Evolutionary conservation across 2,888 invertebrate species (phyloP), one percentile per base, ranked within the genome.

Genomic region (Pseudoips prasinana): DNA sequence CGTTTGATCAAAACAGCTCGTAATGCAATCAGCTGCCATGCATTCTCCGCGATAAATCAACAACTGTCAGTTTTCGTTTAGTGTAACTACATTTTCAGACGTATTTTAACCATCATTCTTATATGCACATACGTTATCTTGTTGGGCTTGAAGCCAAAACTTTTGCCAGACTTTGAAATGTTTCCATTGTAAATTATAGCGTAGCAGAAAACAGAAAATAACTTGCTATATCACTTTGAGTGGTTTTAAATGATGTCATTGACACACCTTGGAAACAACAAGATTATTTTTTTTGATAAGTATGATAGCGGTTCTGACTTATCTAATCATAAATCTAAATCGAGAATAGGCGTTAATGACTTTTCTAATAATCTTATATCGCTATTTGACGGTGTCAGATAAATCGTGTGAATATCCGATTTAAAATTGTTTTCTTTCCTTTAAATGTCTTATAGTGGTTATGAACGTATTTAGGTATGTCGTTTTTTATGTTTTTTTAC

Each of bases 61-160:
- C 28, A 37, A 24, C 42, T 49, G 66, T 58, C 65, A 58, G 62
- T 53, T 64, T 54, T 58, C 62, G 48, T 66, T 61, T 57, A 52
- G 42, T 44, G 42, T 49, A 53, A 58, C 58, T 58, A 56, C 55
- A 46, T 47, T 50, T 48, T 43, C 53, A 49, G 46, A 60, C 55
- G 45, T 52, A 53, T 54, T 53, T 40, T 42, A 43, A 43, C 47
- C 50, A 39, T 53, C 39, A 39, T 49, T 39, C 33, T 14, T 37
- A 41, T 42, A 46, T 48, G 29, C 33, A 45, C 40, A 49, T 40
- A 18, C 46, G 38, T 40, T 48, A 40, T 40, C 33, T 37, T 42
- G 26, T 50, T 46, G 58, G 73, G 73, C 70, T 50, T 8, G 24
- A 28, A 60, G 68, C 72, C 74, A 74, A 58, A 63, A 61, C 51